These are phyloP conservation scores for Lepidurus arcticus DNA, from an alignment of 1,140 invertebrate species.

Conservation along the genomic window DNA sequence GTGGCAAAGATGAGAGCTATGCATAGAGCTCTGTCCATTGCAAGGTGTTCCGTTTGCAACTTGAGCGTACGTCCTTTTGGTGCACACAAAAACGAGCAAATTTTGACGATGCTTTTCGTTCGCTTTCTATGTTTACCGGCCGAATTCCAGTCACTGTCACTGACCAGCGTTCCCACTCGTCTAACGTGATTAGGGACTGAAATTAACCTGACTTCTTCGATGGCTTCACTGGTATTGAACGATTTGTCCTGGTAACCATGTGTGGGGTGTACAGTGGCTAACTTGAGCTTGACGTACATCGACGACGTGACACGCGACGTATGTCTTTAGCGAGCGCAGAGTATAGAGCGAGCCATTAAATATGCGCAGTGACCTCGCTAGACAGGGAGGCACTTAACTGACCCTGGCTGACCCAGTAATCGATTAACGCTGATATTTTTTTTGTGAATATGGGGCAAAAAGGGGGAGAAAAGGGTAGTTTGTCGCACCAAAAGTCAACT, in stretches of 20 bases:
- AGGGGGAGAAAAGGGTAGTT: background rate
- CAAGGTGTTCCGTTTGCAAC: background rate
- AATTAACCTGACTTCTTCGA: conserved; percentile 15
- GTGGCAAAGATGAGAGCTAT: background rate
- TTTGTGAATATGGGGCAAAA: background rate
- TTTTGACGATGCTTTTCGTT: background rate
- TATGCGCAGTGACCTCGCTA: background rate
- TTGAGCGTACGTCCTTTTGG: no score
- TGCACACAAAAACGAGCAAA: no score
- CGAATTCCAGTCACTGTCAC: no score
- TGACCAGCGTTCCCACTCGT: background rate
- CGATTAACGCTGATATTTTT: background rate
- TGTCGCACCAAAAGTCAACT: no score
- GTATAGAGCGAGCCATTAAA: background rate
- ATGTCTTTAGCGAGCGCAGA: background rate
- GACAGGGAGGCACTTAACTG: background rate
- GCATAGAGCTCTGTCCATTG: background rate
- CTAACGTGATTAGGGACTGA: background rate
- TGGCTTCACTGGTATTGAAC: background rate
- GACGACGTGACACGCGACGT: background rate
- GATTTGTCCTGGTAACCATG: background rate
- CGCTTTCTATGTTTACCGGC: background rate
- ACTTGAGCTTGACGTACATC: background rate
- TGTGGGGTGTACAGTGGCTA: background rate
- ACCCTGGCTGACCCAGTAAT: background rate